Conservation (phyloP, 2,888 invertebrate genomes). For the Strigamia maritima region DNA sequence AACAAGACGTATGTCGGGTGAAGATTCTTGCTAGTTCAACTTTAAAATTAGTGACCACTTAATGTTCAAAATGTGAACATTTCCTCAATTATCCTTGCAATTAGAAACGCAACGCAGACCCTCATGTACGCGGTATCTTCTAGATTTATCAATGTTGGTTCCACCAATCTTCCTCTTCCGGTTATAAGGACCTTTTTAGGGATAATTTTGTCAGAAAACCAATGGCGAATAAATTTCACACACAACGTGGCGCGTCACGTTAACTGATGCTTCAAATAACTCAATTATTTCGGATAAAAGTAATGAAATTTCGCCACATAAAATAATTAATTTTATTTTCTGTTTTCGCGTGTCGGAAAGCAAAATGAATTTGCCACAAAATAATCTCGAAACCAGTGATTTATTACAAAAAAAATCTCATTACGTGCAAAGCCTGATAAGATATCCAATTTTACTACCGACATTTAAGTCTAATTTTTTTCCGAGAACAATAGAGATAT, state of each 20-base stretch:
- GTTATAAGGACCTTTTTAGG: not conserved
- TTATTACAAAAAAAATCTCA: not conserved
- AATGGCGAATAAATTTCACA: not conserved
- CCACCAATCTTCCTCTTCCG: slow-evolving; percentile 24
- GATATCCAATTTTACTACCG: slow-evolving; percentile 26
- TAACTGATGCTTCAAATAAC: not conserved
- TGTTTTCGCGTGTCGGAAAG: no score
- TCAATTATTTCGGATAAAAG: no score
- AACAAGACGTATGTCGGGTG: not conserved
- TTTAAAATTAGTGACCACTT: slow-evolving; percentile 1
- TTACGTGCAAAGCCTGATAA: not conserved
- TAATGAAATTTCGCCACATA: no score
- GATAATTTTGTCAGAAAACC: not conserved
- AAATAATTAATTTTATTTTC: no score
- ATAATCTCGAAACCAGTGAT: not conserved
- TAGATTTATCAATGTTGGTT: slow-evolving; percentile 25
- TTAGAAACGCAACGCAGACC: slow-evolving; percentile 26
- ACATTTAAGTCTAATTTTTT: slow-evolving; percentile 8
- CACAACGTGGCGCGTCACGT: not conserved
- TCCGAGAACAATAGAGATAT: slow-evolving; percentile 19
- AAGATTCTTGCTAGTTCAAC: slow-evolving; percentile 6
- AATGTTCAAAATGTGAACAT: slow-evolving; percentile 6
- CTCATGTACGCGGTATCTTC: not conserved
- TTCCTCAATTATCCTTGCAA: slow-evolving; percentile 20
- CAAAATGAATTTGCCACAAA: not conserved